Evolutionary conservation across 2,113 vertebrate genomes (phyloP).

Genomic region (Leptobrachium leishanense): DNA sequence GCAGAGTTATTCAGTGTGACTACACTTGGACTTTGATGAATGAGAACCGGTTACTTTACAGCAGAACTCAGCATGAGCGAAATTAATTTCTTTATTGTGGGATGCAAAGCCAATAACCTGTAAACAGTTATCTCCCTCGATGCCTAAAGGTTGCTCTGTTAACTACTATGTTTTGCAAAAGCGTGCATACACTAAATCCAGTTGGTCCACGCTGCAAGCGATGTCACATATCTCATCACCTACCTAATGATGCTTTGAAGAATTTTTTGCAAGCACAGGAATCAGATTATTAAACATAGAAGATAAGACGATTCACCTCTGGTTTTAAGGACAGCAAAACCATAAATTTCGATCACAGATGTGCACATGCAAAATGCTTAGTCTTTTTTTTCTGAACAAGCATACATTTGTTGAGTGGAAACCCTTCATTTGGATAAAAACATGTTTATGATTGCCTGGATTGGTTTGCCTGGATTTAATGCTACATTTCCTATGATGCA

Average conservation of each 20-base stretch:
- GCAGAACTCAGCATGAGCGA: slow-evolving; percentile 42
- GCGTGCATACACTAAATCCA: not conserved
- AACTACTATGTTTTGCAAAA: slow-evolving; percentile 13
- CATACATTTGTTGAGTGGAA: too few relatives aligned
- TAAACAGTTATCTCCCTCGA: slow-evolving; percentile 42
- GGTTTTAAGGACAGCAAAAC: not conserved
- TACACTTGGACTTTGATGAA: slow-evolving; percentile 42
- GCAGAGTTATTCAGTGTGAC: slow-evolving; percentile 33
- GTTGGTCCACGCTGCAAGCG: slow-evolving; percentile 10
- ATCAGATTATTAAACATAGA: slow-evolving; percentile 8
- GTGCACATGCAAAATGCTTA: too few relatives aligned
- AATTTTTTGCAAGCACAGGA: not conserved
- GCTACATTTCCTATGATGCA: too few relatives aligned
- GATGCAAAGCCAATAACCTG: slow-evolving; percentile 45
- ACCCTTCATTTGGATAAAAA: too few relatives aligned
- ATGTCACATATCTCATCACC: slow-evolving; percentile 15
- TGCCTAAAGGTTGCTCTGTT: slow-evolving; percentile 29
- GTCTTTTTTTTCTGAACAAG: too few relatives aligned
- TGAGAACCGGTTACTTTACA: slow-evolving; percentile 13
- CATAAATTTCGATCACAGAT: too few relatives aligned
- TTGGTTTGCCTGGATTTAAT: too few relatives aligned
- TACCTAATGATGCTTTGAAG: slow-evolving; percentile 28
- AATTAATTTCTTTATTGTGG: slow-evolving; percentile 39
- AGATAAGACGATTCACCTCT: not conserved
- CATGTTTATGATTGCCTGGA: too few relatives aligned